Evolutionary conservation across 2,888 invertebrate species (phyloP).

Genomic region (Augiades crinisus): DNA sequence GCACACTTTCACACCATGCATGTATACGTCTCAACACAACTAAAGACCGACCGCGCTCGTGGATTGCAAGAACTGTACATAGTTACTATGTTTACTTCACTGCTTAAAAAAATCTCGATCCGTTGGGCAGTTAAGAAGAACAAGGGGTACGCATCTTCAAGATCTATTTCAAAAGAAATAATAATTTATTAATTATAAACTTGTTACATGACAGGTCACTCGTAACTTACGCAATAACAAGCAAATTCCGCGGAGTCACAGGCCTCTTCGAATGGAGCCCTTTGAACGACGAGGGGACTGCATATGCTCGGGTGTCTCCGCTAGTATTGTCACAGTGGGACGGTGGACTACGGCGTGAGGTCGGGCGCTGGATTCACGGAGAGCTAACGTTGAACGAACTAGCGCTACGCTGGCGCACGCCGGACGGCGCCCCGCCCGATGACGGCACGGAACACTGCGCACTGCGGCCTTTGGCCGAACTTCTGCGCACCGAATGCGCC

Average conservation of each 20-base stretch:
- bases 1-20: too few relatives aligned
- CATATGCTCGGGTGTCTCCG: slow-evolving; percentile 35
- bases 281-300: slow-evolving; percentile 29
- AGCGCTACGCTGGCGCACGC: slow-evolving; percentile 84
- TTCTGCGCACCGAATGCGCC: slow-evolving; percentile 87
- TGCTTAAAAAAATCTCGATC: too few relatives aligned
- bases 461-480: slow-evolving; percentile 84
- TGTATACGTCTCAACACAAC: too few relatives aligned
- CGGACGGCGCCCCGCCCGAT: slow-evolving; percentile 83
- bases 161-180: too few relatives aligned
- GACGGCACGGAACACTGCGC: slow-evolving; percentile 85
- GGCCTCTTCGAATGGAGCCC: slow-evolving; percentile 53
- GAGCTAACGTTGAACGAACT: slow-evolving; percentile 89
- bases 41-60: too few relatives aligned
- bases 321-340: slow-evolving; percentile 83
- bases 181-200: too few relatives aligned
- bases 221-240: slow-evolving; percentile 37
- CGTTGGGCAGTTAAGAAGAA: too few relatives aligned
- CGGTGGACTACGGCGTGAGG: slow-evolving; percentile 72
- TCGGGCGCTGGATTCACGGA: slow-evolving; percentile 86
- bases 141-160: too few relatives aligned
- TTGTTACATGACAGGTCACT: slow-evolving; percentile 38
- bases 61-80: too few relatives aligned
- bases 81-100: too few relatives aligned
- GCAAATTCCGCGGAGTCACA: slow-evolving; percentile 51